Percentiles rank a stretch among this genome's conserved stretches.
Evolutionary conservation across 2,797 vertebrate species (phyloP).

Genomic region (Semaprochilodus insignis): DNA sequence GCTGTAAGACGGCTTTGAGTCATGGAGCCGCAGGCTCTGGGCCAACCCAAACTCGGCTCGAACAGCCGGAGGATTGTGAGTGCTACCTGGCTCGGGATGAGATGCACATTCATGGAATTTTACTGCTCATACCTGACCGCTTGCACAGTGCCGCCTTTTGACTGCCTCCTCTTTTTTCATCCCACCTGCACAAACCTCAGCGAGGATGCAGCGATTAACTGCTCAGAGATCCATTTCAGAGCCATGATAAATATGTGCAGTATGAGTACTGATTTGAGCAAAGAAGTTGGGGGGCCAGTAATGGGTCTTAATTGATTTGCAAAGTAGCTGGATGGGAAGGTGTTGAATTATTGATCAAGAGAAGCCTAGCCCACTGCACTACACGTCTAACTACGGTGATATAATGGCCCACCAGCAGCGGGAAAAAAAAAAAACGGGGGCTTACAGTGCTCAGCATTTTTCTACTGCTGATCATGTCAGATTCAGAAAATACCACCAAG

Average conservation of each 20-base stretch:
- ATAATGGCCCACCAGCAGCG: slow-evolving; percentile 24
- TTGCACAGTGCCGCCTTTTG: slow-evolving; percentile 72
- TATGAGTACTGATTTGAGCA: slow-evolving; percentile 22
- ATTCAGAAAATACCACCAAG: slow-evolving; percentile 10
- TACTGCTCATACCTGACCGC: slow-evolving; percentile 62
- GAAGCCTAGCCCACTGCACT: slow-evolving; percentile 3
- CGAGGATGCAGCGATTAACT: slow-evolving; percentile 57
- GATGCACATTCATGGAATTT: slow-evolving; percentile 70
- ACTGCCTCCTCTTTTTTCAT: slow-evolving; percentile 25
- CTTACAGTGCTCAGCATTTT: slow-evolving; percentile 23
- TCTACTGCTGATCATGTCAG: slow-evolving; percentile 8
- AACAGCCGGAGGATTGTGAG: slow-evolving; percentile 74
- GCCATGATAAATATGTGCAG: slow-evolving; percentile 47
- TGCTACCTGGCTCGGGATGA: slow-evolving; percentile 69
- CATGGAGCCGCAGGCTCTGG: slow-evolving; percentile 22
- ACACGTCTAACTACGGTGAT: slow-evolving; percentile 29
- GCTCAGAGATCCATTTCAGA: slow-evolving; percentile 43
- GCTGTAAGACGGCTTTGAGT: slow-evolving; percentile 70
- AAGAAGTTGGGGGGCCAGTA: slow-evolving; percentile 41
- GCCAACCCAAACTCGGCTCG: slow-evolving; percentile 74
- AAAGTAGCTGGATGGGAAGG: slow-evolving; percentile 48
- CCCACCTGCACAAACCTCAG: slow-evolving; percentile 52
- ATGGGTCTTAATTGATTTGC: slow-evolving; percentile 61
- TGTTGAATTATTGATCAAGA: slow-evolving; percentile 59
- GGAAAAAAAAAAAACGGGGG: neutral